Base-by-base conservation (phyloP, 2,113 vertebrate species). In the Uropsilus gracilis region DNA sequence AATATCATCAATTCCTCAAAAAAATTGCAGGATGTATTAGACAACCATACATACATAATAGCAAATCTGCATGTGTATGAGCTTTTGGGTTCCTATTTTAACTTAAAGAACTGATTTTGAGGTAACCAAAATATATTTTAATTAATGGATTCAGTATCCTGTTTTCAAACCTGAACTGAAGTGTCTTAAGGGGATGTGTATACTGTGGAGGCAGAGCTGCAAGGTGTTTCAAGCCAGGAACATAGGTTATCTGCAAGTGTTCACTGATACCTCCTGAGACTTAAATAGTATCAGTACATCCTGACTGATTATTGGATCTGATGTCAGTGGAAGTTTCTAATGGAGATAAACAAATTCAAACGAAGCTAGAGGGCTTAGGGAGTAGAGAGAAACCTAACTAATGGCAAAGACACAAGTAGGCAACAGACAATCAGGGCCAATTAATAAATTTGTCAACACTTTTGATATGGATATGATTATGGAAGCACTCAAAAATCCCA, bases 1-100 rank as follows among this genome's bases (percentile, higher is more conserved):
- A 78, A 53, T 75, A 44, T 68, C 55, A 18, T 86, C 94, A 91
- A 76, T 69, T 86, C n/a, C n/a, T 80, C 46, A 83, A 78, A 32
- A 95, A 89, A 77, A 42, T 39, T 86, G 0, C 13, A 72, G 32
- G 26, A 53, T 85, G 6, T 8, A 39, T 86, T 64, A 55, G 18
- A 82, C 6, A 89, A 68, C 20, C 68, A 1, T 68, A 63, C 61
- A 2, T 6, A 72, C 20, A 44, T 24, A 61, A 39, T 64, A 34
- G 86, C 22, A 80, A 48, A 86, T 88, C 13, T 90, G 13, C 6
- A 80, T 48, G 14, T 66, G 53, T 37, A 55, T 87, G 11, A 87
- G 16, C 5, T 71, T n/a, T 81, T 88, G 4, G 53, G 11, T 63
- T 90, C 16, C 48, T 44, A 77, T 42, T 81, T 86, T 30, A 82